Evolutionary conservation across 2,113 vertebrate genomes (phyloP), one percentile per base, ranked within the genome.

Genomic region (Etheostoma cragini): DNA sequence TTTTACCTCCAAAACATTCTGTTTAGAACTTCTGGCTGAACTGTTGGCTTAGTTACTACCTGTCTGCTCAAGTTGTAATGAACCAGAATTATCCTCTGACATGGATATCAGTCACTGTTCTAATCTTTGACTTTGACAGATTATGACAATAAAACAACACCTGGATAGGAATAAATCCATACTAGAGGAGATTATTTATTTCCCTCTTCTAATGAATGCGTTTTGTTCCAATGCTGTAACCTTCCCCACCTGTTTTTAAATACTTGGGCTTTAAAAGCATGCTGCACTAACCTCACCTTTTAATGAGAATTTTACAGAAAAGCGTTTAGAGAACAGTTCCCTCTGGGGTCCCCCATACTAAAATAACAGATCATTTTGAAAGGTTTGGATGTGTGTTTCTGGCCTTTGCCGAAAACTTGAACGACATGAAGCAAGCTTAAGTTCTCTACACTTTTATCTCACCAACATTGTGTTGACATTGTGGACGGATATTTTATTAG

Each of bases 401-500:
- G 13, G 65, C 42, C 81, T 80, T 80, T 38, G 64, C 38, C 57
- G 5, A 21, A 87, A 79, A 68, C 26, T 71, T n/a, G 42, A 50
- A 68, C n/a, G 35, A 73, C 62, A n/a, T 6, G 33, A 38, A 30
- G 67, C 73, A 78, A 65, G 26, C 70, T 63, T 49, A 35, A 62
- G 13, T 14, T 61, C 72, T 82, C 71, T 13, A 3, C 58, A 21
- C 77, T 80, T 85, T 78, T 73, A 71, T 81, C 80, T 64, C 63
- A 26, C 22, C 64, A 76, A 42, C 30, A 42, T 30, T 67, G 69
- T 78, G 83, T 76, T 86, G 87, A 90, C 85, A 83, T 71, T 2
- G 22, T 33, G 24, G 80, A 82, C 85, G 78, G 85, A 73, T 72
- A 76, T 91, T 88, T 92, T 89, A 84, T 89, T 89, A 89, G 85